A percentile compares a stretch with the other conserved stretches of the same genome.
Conservation (phyloP, 1,140 invertebrate species). For the Tribolium madens region DNA sequence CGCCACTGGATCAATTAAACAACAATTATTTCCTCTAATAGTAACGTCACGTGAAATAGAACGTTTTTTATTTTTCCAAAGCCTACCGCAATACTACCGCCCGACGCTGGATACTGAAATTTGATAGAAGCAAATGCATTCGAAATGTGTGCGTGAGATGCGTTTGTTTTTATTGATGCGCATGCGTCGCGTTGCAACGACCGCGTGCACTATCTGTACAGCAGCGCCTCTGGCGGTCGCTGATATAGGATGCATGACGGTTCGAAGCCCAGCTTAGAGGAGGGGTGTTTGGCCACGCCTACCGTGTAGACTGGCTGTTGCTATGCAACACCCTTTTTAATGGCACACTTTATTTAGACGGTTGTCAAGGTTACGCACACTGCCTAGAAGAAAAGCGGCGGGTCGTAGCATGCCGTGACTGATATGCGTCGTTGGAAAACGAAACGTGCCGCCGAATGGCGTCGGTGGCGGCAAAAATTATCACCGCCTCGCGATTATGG, state of each 20-base stretch:
- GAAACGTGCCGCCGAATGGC: constrained; percentile 5
- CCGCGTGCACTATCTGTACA: constrained; percentile 30
- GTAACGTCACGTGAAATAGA: not conserved
- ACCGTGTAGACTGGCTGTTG: constrained; percentile 44
- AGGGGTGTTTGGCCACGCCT: constrained; percentile 43
- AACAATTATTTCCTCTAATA: too few species aligned
- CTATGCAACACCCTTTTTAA: constrained; percentile 46
- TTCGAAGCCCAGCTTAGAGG: constrained; percentile 22
- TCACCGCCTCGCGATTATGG: not conserved
- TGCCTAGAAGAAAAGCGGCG: constrained; percentile 23
- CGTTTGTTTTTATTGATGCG: not conserved
- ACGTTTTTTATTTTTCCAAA: not conserved
- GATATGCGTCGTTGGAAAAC: constrained; percentile 36
- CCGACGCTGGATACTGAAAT: not conserved
- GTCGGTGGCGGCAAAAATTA: constrained; percentile 20
- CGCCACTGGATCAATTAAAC: not conserved
- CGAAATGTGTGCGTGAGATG: constrained; percentile 2
- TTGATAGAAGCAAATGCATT: not conserved
- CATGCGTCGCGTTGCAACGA: constrained; percentile 15
- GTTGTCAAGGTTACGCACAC: constrained; percentile 44
- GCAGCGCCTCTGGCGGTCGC: constrained; percentile 6
- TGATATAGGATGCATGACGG: not conserved
- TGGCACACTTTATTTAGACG: constrained; percentile 46
- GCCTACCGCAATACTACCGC: not conserved
- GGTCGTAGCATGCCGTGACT: constrained; percentile 11